phyloP scores from a whole-genome alignment of 2,113 vertebrate genomes.

The Xiphias gladius region DNA sequence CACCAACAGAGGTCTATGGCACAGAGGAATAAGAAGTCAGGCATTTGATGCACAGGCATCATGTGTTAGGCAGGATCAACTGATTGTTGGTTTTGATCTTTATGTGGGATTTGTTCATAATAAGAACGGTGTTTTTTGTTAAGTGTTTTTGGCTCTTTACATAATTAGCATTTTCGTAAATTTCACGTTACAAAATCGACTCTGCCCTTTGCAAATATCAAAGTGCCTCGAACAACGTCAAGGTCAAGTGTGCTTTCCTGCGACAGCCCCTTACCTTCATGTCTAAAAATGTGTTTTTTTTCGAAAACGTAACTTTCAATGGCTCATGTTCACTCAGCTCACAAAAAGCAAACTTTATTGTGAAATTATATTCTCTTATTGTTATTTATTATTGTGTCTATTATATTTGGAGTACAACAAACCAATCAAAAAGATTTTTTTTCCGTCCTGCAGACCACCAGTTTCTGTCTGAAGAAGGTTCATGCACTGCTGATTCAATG shows the following conservation, averaged over 20 bases:
- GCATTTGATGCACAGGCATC: not conserved
- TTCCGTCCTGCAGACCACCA: constrained; percentile 65
- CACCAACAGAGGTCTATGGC: too few species aligned
- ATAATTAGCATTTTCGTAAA: too few species aligned
- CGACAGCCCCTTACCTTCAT: too few species aligned
- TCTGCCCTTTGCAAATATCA: too few species aligned
- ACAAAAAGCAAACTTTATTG: not conserved
- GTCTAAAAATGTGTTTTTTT: not conserved
- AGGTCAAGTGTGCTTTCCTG: too few species aligned
- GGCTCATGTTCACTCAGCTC: not conserved
- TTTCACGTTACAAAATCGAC: too few species aligned
- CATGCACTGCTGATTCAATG: constrained; percentile 72
- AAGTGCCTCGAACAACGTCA: too few species aligned
- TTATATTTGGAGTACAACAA: constrained; percentile 41
- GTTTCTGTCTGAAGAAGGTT: constrained; percentile 74
- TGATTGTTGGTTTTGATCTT: not conserved
- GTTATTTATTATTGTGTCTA: not conserved
- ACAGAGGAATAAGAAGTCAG: not conserved
- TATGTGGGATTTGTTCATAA: not conserved
- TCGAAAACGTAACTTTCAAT: not conserved
- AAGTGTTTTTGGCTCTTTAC: too few species aligned
- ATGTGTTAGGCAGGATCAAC: not conserved
- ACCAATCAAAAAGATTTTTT: constrained; percentile 55
- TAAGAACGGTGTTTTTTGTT: not conserved
- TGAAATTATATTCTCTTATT: not conserved